A percentile compares a stretch with the other conserved stretches of the same genome.
phyloP scores from a whole-genome alignment of 2,888 invertebrate genomes.

The Lymantria monacha region DNA sequence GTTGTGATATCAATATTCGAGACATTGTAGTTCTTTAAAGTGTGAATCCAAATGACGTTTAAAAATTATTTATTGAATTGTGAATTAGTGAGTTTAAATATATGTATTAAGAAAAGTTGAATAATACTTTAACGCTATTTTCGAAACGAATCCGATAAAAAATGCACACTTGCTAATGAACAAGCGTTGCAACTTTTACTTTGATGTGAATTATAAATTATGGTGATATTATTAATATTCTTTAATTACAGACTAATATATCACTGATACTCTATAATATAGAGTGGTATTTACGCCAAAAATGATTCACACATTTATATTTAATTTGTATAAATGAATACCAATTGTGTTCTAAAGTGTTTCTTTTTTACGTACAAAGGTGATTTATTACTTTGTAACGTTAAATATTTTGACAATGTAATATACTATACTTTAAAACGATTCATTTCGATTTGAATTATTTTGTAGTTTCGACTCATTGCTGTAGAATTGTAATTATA shows the following conservation, averaged over 20 bases:
- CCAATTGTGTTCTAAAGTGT: constrained; percentile 34
- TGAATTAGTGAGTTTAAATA: background rate
- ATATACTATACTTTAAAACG: background rate
- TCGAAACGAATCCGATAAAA: background rate
- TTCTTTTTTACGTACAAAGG: constrained; percentile 35
- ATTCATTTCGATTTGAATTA: constrained; percentile 6
- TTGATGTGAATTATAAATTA: background rate
- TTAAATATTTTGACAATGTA: constrained; percentile 13
- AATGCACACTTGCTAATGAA: background rate
- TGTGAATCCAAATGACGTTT: background rate
- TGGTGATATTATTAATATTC: too few species aligned
- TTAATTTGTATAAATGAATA: constrained; percentile 22
- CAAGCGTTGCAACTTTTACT: background rate
- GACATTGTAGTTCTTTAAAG: constrained; percentile 27
- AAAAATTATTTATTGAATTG: constrained; percentile 11
- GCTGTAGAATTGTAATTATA: constrained; percentile 8
- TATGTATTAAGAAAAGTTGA: background rate
- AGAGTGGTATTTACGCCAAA: background rate
- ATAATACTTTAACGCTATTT: background rate
- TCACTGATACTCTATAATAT: background rate
- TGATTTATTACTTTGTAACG: constrained; percentile 19
- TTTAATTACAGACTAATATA: too few species aligned
- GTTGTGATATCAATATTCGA: constrained; percentile 51
- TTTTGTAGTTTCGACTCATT: constrained; percentile 14
- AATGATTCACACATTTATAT: constrained; percentile 10